A percentile compares a stretch with the other conserved stretches of the same genome.
phyloP scores from a whole-genome alignment of 2,113 vertebrate genomes.

The Chelonoidis abingdonii region DNA sequence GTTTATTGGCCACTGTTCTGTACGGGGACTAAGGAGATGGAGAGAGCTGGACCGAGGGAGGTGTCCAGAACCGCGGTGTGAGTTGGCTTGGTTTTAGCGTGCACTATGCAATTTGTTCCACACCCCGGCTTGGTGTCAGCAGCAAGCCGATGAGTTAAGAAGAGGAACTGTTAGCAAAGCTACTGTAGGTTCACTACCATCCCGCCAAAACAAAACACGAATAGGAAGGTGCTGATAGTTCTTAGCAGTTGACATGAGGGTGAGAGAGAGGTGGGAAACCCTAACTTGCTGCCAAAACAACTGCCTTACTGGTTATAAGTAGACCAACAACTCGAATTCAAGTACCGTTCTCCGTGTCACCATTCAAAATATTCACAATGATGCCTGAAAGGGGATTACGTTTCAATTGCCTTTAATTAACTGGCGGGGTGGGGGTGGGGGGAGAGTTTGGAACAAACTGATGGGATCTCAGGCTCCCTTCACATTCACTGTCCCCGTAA shows the following conservation, averaged over 20 bases:
- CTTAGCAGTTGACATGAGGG: conserved; percentile 46
- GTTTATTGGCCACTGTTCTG: neutral
- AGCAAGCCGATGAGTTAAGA: neutral
- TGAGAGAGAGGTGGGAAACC: conserved; percentile 49
- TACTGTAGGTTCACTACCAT: neutral
- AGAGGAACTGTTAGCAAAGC: neutral
- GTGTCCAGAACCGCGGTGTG: neutral
- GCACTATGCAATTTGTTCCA: conserved; percentile 54
- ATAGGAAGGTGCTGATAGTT: neutral
- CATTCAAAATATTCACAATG: neutral
- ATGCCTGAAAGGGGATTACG: neutral
- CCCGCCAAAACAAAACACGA: neutral
- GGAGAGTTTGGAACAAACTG: conserved; percentile 19
- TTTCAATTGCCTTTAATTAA: conserved; percentile 5
- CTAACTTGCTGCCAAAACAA: conserved; percentile 59
- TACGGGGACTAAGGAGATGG: neutral
- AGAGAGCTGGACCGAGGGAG: neutral
- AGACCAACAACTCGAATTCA: conserved; percentile 16
- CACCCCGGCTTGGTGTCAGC: neutral
- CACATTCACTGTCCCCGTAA: conserved; percentile 39
- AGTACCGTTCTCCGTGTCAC: neutral
- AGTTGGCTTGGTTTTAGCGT: neutral
- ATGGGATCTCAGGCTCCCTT: conserved; percentile 49
- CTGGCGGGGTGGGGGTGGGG: neutral
- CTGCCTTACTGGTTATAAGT: conserved; percentile 35